These are phyloP conservation scores for Elachura formosa DNA, from an alignment of 2,113 vertebrate genomes.

Conservation along the genomic window DNA sequence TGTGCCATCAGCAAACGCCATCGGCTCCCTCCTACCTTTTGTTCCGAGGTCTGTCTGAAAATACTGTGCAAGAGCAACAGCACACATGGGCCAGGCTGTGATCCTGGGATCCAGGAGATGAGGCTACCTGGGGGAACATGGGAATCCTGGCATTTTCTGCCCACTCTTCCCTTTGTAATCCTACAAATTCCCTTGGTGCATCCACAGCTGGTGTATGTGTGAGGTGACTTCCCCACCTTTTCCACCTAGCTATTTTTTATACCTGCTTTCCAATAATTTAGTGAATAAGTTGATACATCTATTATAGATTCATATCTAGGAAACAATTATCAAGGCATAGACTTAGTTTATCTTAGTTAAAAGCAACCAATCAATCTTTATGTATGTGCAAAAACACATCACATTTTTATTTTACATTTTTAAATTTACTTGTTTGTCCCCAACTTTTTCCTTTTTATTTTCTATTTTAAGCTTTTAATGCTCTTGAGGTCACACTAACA, in stretches of 20 bases:
- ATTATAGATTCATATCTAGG: background rate
- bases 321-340: background rate
- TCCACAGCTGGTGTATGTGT: background rate
- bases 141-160: background rate
- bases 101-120: background rate
- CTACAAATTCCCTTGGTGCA: background rate
- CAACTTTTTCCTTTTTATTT: background rate
- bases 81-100: fast-evolving
- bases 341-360: background rate
- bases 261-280: background rate
- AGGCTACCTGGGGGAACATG: background rate
- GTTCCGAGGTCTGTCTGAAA: background rate
- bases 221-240: background rate
- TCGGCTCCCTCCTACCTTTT: background rate
- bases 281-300: background rate
- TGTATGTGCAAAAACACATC: background rate
- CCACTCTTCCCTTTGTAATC: background rate
- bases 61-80: background rate
- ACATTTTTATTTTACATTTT: background rate
- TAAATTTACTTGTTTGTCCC: background rate
- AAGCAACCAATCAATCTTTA: background rate
- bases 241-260: background rate
- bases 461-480: background rate
- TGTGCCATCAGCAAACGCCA: background rate
- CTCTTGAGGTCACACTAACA: background rate